phyloP scores from a whole-genome alignment of 2,888 invertebrate species.

The Hipparchia semele region DNA sequence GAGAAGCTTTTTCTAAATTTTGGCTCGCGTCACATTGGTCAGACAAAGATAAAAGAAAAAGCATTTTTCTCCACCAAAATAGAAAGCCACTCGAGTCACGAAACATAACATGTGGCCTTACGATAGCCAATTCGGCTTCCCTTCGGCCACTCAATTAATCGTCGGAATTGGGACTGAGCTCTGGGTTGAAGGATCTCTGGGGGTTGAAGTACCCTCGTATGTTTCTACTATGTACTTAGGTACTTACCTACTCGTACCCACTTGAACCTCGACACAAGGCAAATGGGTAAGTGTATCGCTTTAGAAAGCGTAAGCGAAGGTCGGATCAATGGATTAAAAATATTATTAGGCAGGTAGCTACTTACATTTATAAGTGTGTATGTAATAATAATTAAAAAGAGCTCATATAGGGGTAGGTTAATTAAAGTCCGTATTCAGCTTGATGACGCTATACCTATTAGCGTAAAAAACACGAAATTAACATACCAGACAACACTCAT shows the following conservation, averaged over 20 bases:
- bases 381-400: no score
- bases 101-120: slow-evolving; percentile 34
- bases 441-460: no score
- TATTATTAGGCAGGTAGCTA: slow-evolving; percentile 2
- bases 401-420: no score
- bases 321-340: slow-evolving; percentile 6
- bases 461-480: no score
- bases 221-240: slow-evolving; percentile 43
- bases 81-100: slow-evolving; percentile 20
- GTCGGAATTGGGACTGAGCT: slow-evolving; percentile 51
- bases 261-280: slow-evolving; percentile 37
- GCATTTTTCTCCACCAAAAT: neutral
- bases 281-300: slow-evolving; percentile 32
- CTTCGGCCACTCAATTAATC: slow-evolving; percentile 65
- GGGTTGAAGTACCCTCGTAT: slow-evolving; percentile 48
- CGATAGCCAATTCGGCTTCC: slow-evolving; percentile 60
- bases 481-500: no score
- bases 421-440: no score
- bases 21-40: neutral
- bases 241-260: slow-evolving; percentile 38
- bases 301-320: slow-evolving; percentile 23
- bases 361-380: neutral
- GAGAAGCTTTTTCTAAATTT: neutral
- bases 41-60: slow-evolving; percentile 13
- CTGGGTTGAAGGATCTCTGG: slow-evolving; percentile 46